These are phyloP conservation scores for Aethes cnicana DNA, from an alignment of 2,888 invertebrate species.

Conservation along the genomic window DNA sequence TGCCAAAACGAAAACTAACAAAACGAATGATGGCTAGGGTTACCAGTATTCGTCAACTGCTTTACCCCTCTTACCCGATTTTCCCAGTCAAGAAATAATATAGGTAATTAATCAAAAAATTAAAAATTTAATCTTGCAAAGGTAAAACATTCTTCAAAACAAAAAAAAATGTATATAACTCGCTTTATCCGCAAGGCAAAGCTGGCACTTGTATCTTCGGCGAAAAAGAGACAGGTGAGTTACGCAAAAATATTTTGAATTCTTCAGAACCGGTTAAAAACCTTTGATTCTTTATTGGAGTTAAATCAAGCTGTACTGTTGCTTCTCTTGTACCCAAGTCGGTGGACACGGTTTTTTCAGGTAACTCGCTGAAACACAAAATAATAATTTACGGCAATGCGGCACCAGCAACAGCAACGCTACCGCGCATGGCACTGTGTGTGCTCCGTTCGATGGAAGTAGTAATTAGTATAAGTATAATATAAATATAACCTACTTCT, in stretches of 20 bases:
- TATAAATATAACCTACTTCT: too few species aligned
- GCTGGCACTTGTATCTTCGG: constrained; percentile 27
- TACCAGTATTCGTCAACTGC: too few species aligned
- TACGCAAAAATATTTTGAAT: constrained; percentile 56
- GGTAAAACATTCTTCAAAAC: constrained; percentile 9
- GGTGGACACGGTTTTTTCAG: constrained; percentile 9
- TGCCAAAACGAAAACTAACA: too few species aligned
- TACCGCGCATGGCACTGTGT: too few species aligned
- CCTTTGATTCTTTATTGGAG: constrained; percentile 41
- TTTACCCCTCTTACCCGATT: neutral
- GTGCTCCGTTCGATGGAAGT: too few species aligned
- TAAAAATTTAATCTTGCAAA: constrained; percentile 10
- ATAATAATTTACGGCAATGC: neutral
- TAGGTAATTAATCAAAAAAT: neutral
- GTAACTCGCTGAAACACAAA: constrained; percentile 10
- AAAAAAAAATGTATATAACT: constrained; percentile 39
- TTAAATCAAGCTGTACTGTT: constrained; percentile 21
- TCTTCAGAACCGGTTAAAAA: constrained; percentile 64
- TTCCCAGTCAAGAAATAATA: neutral
- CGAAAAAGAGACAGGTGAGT: constrained; percentile 42
- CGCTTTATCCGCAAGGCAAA: constrained; percentile 33
- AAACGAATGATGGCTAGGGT: too few species aligned
- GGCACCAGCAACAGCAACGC: too few species aligned
- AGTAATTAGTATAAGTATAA: too few species aligned
- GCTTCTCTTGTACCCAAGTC: constrained; percentile 22